These are phyloP conservation scores for Vanessa tameamea DNA, from an alignment of 1,140 invertebrate species.

Conservation along the genomic window DNA sequence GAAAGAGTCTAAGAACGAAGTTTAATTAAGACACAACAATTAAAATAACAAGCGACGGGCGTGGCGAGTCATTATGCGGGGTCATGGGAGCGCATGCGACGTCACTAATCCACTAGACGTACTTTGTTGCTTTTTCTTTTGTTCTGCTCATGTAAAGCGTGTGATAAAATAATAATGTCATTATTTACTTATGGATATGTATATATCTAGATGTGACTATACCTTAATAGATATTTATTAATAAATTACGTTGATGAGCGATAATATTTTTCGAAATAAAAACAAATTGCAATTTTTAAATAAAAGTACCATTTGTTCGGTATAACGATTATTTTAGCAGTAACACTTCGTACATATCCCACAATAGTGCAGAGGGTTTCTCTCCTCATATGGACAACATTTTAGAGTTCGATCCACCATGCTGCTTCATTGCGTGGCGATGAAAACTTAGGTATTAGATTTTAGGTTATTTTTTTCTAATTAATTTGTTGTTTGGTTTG, in stretches of 20 bases:
- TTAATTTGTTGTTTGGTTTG: too few species aligned
- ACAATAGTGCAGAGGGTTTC: too few species aligned
- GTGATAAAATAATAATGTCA: conserved; percentile 20
- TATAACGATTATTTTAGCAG: too few species aligned
- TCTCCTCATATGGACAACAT: too few species aligned
- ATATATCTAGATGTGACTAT: neutral
- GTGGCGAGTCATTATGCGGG: conserved; percentile 62
- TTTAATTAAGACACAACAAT: conserved; percentile 76
- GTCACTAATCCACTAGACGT: conserved; percentile 37
- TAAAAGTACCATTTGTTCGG: too few species aligned
- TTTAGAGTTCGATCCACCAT: too few species aligned
- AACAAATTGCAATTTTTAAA: too few species aligned
- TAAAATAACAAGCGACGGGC: conserved; percentile 69
- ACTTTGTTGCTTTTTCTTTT: conserved; percentile 33
- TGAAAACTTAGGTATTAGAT: too few species aligned
- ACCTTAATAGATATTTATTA: neutral
- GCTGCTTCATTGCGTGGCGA: too few species aligned
- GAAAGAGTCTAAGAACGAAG: conserved; percentile 37
- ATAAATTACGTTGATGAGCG: neutral
- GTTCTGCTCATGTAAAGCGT: conserved; percentile 20
- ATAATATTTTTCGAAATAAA: too few species aligned
- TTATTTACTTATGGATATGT: neutral
- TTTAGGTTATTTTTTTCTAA: too few species aligned
- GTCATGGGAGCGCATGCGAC: conserved; percentile 66
- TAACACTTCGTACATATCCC: too few species aligned